Conservation (phyloP, 2,888 invertebrate genomes). For the Rhagonycha lutea region DNA sequence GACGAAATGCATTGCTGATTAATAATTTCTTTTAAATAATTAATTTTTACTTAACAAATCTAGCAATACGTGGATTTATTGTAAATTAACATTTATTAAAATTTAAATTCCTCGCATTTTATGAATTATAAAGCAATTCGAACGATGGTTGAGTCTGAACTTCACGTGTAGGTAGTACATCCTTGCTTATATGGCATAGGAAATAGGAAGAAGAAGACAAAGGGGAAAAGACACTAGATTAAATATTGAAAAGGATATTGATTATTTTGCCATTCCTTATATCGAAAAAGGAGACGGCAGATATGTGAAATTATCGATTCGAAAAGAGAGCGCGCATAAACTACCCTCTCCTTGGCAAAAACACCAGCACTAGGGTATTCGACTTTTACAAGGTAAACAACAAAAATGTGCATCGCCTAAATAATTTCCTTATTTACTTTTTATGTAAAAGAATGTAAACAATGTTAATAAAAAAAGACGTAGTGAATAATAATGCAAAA, state of each 20-base stretch:
- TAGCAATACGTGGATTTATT: neutral
- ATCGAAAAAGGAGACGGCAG: slow-evolving; percentile 8
- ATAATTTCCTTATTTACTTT: neutral
- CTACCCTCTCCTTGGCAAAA: neutral
- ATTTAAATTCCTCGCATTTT: too few species aligned
- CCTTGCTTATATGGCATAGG: neutral
- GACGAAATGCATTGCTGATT: neutral
- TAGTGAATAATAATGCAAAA: slow-evolving; percentile 19
- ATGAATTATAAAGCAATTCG: too few species aligned
- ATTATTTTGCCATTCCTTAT: slow-evolving; percentile 13
- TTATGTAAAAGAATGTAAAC: slow-evolving; percentile 10
- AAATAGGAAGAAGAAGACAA: too few species aligned
- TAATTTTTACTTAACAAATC: neutral
- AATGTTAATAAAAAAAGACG: slow-evolving; percentile 12
- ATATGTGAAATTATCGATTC: slow-evolving; percentile 15
- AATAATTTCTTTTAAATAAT: neutral
- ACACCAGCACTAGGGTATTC: neutral
- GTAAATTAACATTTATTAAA: neutral
- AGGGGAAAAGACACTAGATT: neutral
- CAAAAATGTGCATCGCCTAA: neutral
- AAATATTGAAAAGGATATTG: slow-evolving; percentile 19
- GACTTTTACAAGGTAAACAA: neutral
- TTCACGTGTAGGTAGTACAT: neutral
- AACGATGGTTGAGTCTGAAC: neutral
- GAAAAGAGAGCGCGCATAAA: slow-evolving; percentile 5